A percentile compares a stretch with the other conserved stretches of the same genome.
Conservation (phyloP, 2,888 invertebrate species). For the Chymomyza fuscimana region DNA sequence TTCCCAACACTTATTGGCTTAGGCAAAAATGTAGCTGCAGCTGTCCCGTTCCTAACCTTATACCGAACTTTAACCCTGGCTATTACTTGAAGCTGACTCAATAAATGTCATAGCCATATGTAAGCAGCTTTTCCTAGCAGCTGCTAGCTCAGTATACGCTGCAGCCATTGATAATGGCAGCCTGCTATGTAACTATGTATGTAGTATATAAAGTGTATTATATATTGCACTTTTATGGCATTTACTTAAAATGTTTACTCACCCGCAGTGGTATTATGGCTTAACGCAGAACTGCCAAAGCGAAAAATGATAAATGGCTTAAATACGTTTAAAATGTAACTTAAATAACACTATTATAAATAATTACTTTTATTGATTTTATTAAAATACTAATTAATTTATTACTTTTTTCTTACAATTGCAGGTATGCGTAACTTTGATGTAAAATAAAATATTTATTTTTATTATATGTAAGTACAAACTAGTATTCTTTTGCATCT, state of each 20-base stretch:
- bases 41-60: slow-evolving; percentile 2
- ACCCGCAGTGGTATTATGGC: not conserved
- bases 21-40: slow-evolving; percentile 38
- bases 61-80: not conserved
- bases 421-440: too few relatives aligned
- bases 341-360: too few relatives aligned
- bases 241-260: not conserved
- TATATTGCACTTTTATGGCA: not conserved
- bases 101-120: slow-evolving; percentile 54
- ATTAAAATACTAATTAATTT: too few relatives aligned
- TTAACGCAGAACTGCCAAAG: too few relatives aligned
- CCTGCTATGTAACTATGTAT: not conserved
- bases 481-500: too few relatives aligned
- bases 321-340: too few relatives aligned
- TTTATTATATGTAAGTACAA: too few relatives aligned
- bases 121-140: slow-evolving; percentile 50
- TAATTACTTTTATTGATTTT: too few relatives aligned
- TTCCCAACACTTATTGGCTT: slow-evolving; percentile 63
- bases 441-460: too few relatives aligned
- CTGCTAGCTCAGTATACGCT: slow-evolving; percentile 15
- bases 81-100: slow-evolving; percentile 27
- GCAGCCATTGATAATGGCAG: slow-evolving; percentile 5
- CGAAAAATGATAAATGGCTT: too few relatives aligned
- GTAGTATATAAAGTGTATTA: not conserved
- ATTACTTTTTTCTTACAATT: too few relatives aligned